Evolutionary conservation across 2,797 vertebrate species (phyloP), one percentile per base, ranked within the genome.

Genomic region (Takifugu rubripes): DNA sequence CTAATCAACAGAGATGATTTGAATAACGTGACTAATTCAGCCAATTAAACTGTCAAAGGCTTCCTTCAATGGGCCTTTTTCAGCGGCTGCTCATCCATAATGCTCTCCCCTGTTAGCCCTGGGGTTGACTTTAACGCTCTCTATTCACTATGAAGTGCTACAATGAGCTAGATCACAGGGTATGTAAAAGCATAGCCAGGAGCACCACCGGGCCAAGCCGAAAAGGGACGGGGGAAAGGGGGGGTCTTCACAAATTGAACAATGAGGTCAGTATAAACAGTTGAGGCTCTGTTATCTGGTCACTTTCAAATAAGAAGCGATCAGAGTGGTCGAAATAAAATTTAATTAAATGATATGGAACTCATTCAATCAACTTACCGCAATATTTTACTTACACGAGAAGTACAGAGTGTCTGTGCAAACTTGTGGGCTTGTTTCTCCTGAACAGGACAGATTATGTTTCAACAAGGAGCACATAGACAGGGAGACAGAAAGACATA

Each of bases 1-100:
- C 78, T 74, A 72, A 65, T 81, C 78, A 81, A 86, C 83, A 78
- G 79, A 83, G 71, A 64, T 57, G 21, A 85, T 86, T 87, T 85
- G 70, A 87, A 88, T 86, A 87, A 87, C 69, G 72, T 88, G 84
- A 87, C 85, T 89, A 87, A 89, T 88, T 88, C 73, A 14, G 67
- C 85, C 87, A 86, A 86, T 89, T 88, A 88, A 88, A 87, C 83
- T 87, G 84, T 87, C 88, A 86, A 74, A 72, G 74, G 63, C 25
- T 75, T 79, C 78, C 78, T 79, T 75, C 75, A 78, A 82, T 70
- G 66, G 77, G 62, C n/a, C 70, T 82, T 81, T 82, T 84, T 80
- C 73, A 74, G 73, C 71, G 68, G 75, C 77, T 81, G 69, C 84
- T 86, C 83, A 88, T 87, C 87, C 79, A 88, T 88, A 88, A 84